Base-by-base conservation (phyloP, 2,888 invertebrate genomes). In the Microdon myrmicae region DNA sequence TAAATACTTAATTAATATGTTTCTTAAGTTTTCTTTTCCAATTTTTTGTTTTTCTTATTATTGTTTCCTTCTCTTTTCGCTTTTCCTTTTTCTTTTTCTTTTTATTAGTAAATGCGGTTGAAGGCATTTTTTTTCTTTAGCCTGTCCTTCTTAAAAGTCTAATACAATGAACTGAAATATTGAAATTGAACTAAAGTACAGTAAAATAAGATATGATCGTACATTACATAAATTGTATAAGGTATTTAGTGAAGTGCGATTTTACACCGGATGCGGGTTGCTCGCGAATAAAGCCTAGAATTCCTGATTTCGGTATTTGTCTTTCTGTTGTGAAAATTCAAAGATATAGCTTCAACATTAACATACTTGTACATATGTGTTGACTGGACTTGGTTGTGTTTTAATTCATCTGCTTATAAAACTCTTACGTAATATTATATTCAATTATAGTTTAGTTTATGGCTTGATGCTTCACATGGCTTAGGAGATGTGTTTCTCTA, bases 391-490 rank as follows among this genome's bases (percentile, higher is more conserved):
- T 39, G 51, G 49, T 56, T 51, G 49, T 38, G 39, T 61, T 41
- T 58, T 26, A 26, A 23, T 32, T 34, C 45, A 23, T 53, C 41
- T 47, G 31, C 45, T 43, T 58, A 64, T 58, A 61, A 61, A 61
- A 61, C 49, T 29, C 55, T 49, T 55, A 55, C 2, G n/a, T n/a
- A 20, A 41, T 58, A 59, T 20, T 49, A 48, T 51, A 58, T 51
- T 48, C 47, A 38, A 34, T 49, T 48, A 56, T 41, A 35, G 51
- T 56, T 60, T 60, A 54, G 44, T 53, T 53, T 54, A 64, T 58
- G 64, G 64, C 64, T 64, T 47, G 47, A 58, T 53, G 64, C 64
- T 64, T 58, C 58, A 58, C 64, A 64, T 58, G 64, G 64, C 58
- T 51, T 61, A 56, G 44, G 39, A 56, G 49, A 61, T 49, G 44